Evolutionary conservation across 2,797 vertebrate genomes (phyloP).

Genomic region (Pangasius larnaudii): DNA sequence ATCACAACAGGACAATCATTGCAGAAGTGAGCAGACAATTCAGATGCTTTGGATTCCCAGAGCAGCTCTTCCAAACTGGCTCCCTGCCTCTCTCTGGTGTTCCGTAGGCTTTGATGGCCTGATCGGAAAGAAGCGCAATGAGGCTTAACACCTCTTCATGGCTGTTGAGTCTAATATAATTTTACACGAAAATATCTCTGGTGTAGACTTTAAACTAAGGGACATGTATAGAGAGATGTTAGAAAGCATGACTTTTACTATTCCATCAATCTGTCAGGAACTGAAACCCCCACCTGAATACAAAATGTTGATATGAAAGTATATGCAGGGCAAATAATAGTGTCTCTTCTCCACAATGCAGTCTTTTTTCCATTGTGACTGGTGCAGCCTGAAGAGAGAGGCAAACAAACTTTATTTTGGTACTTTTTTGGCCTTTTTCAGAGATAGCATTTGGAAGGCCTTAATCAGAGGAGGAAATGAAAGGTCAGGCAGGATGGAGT

Average conservation of each 20-base stretch:
- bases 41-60: neutral
- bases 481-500: conserved; percentile 74
- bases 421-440: conserved; percentile 73
- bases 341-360: conserved; percentile 42
- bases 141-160: neutral
- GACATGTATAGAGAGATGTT: neutral
- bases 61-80: neutral
- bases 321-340: conserved; percentile 57
- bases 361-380: neutral
- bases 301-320: neutral
- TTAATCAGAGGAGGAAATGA: conserved; percentile 80
- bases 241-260: neutral
- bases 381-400: conserved; percentile 71
- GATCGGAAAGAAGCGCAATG: neutral
- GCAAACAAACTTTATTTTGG: conserved; percentile 60
- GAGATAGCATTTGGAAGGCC: conserved; percentile 79
- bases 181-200: neutral
- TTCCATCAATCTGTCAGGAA: neutral
- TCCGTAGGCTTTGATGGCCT: neutral
- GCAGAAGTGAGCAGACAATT: neutral
- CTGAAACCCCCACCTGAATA: neutral
- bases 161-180: neutral
- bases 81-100: neutral
- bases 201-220: neutral
- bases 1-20: neutral